Conservation (phyloP, 2,888 invertebrate genomes). For the Polietes domitor region DNA sequence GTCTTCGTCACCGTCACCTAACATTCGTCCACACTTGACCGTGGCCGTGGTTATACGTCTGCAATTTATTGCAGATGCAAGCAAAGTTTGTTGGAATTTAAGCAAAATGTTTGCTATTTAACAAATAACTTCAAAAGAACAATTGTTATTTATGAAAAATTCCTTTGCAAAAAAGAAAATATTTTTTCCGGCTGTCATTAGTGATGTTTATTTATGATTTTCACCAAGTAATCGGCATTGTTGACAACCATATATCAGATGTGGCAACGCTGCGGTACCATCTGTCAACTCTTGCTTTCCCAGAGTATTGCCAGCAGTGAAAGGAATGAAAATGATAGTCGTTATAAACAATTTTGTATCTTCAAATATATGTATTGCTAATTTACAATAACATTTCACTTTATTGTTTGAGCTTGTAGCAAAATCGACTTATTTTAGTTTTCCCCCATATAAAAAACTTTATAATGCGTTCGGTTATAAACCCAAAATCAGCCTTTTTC, state of each 20-base stretch:
- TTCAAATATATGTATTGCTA: no score
- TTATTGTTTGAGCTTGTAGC: no score
- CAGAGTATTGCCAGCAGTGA: not conserved
- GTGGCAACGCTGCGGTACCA: not conserved
- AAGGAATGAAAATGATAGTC: no score
- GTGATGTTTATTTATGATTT: slow-evolving; percentile 45
- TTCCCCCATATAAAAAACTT: no score
- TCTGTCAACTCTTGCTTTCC: no score
- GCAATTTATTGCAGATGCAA: slow-evolving; percentile 68
- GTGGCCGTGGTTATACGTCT: slow-evolving; percentile 66
- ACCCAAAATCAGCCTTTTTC: no score
- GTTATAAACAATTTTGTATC: no score
- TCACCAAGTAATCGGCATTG: slow-evolving; percentile 26
- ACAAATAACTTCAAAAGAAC: not conserved
- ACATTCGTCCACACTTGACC: slow-evolving; percentile 62
- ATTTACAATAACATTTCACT: no score
- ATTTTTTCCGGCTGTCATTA: slow-evolving; percentile 54
- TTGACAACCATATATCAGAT: not conserved
- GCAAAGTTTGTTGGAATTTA: slow-evolving; percentile 66
- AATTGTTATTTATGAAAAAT: not conserved
- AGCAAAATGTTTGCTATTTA: slow-evolving; percentile 66
- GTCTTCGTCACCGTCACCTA: slow-evolving; percentile 62
- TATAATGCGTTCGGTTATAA: no score
- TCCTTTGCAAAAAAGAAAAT: slow-evolving; percentile 40
- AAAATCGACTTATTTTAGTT: no score